Evolutionary conservation across 2,888 invertebrate genomes (phyloP).

Genomic region (Osedax frankpressi): DNA sequence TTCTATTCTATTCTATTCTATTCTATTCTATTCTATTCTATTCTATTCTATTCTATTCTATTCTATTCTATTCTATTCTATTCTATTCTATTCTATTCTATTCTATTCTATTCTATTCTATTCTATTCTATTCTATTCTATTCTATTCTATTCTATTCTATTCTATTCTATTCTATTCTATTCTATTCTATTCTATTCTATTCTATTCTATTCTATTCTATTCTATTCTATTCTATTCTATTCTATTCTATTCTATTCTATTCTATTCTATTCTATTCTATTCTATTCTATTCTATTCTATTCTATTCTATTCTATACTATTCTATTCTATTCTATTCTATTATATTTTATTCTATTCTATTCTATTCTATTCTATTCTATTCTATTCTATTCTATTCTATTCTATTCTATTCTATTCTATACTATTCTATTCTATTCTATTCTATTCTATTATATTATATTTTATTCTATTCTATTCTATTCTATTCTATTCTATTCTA

Average conservation of each 20-base stretch:
- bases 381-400: not conserved
- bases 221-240: slow-evolving; percentile 8
- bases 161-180: slow-evolving; percentile 15
- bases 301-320: not conserved
- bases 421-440: not conserved
- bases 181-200: slow-evolving; percentile 13
- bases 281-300: not conserved
- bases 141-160: not conserved
- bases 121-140: slow-evolving; percentile 11
- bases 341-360: too few species aligned
- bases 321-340: not conserved
- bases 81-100: not conserved
- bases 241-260: not conserved
- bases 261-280: not conserved
- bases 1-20: not conserved
- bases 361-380: not conserved
- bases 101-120: slow-evolving; percentile 1
- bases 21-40: not conserved
- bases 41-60: not conserved
- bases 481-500: not conserved
- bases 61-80: not conserved
- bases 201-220: slow-evolving; percentile 10
- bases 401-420: not conserved
- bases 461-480: not conserved
- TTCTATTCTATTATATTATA: too few species aligned